phyloP scores from a whole-genome alignment of 2,113 vertebrate genomes.

The Syrrhaptes paradoxus region DNA sequence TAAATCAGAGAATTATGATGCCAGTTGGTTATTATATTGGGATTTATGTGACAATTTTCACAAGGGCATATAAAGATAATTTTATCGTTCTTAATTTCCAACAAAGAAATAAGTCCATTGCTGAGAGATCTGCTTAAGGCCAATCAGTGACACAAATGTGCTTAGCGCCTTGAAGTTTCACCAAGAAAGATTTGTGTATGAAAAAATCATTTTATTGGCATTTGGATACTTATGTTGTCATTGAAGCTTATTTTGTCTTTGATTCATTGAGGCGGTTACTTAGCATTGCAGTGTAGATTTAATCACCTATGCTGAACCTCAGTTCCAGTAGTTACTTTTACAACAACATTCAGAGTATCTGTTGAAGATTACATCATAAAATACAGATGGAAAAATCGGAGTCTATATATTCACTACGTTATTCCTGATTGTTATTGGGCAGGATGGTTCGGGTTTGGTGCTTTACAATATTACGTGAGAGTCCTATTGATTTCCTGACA shows the following conservation, averaged over 20 bases:
- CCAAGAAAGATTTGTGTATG: neutral
- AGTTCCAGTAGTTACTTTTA: neutral
- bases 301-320: neutral
- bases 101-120: neutral
- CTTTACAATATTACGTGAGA: neutral
- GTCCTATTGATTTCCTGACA: neutral
- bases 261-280: neutral
- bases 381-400: slow-evolving; percentile 15
- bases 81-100: neutral
- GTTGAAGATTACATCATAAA: neutral
- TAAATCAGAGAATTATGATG: neutral
- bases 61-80: neutral
- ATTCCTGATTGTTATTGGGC: neutral
- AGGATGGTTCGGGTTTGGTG: neutral
- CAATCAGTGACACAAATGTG: neutral
- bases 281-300: neutral
- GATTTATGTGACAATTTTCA: neutral
- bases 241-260: neutral
- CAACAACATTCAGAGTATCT: neutral
- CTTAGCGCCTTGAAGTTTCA: neutral
- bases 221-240: neutral
- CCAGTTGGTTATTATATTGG: neutral
- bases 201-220: neutral
- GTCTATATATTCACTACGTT: neutral
- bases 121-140: neutral